A percentile compares a stretch with the other conserved stretches of the same genome.
Evolutionary conservation across 2,113 vertebrate species (phyloP).

Genomic region (Pygoscelis antarcticus): DNA sequence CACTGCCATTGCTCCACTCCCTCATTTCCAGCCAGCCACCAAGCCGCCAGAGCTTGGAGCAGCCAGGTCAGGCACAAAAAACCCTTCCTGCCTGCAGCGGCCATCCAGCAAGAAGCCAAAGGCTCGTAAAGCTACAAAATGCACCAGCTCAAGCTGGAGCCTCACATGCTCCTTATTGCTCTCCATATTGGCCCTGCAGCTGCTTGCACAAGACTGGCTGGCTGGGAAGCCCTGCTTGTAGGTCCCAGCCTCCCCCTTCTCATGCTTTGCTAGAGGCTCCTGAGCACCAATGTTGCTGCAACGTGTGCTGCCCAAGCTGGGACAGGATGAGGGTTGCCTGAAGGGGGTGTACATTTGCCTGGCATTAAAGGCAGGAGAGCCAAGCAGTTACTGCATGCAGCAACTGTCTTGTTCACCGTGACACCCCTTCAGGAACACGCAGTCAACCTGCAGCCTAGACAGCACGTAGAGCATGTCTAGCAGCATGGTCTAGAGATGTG

Average conservation of each 20-base stretch:
- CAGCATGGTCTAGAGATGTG: background rate
- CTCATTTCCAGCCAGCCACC: background rate
- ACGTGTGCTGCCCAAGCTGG: background rate
- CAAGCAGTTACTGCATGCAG: background rate
- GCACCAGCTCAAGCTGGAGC: background rate
- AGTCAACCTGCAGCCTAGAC: background rate
- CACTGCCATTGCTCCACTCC: background rate
- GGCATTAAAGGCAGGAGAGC: background rate
- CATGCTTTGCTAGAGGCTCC: background rate
- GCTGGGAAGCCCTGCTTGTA: background rate
- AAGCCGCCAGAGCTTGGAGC: background rate
- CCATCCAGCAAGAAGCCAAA: background rate
- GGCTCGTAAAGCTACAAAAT: background rate
- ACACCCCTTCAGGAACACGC: background rate
- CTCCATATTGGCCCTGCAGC: background rate
- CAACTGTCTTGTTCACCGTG: accelerated
- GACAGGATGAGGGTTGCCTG: background rate
- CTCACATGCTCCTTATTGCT: background rate
- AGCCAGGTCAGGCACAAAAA: background rate
- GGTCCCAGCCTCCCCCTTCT: background rate
- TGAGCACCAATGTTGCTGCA: background rate
- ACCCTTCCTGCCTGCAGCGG: background rate
- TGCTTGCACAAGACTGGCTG: background rate
- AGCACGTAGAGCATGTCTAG: accelerated
- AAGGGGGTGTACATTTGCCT: accelerated